Percentiles rank a stretch among this genome's conserved stretches.
Evolutionary conservation across 2,113 vertebrate genomes (phyloP).

Genomic region (Hymenochirus boettgeri): DNA sequence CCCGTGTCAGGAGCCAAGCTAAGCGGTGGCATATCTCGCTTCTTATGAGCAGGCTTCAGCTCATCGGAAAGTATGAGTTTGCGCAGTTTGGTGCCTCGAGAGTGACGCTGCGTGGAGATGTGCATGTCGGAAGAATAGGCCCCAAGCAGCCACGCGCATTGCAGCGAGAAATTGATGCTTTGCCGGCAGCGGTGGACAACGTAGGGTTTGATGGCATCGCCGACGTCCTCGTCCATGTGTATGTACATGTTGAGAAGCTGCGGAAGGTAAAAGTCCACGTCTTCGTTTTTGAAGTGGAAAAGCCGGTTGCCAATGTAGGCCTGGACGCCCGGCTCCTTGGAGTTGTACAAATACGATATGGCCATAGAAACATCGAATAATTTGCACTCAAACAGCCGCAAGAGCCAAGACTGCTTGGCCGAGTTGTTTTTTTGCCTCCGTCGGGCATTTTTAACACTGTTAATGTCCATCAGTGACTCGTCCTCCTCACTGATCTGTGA

Average conservation of each 20-base stretch:
- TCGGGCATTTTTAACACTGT: slow-evolving; percentile 63
- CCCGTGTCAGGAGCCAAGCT: slow-evolving; percentile 58
- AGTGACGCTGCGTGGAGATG: slow-evolving; percentile 93
- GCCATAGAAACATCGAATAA: slow-evolving; percentile 97
- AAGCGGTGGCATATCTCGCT: slow-evolving; percentile 62
- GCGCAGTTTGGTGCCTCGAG: slow-evolving; percentile 85
- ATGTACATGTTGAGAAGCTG: slow-evolving; percentile 98
- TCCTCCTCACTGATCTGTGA: slow-evolving; percentile 63
- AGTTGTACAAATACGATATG: slow-evolving; percentile 93
- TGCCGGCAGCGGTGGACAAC: slow-evolving; percentile 94
- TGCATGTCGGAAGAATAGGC: slow-evolving; percentile 96
- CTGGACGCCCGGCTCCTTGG: slow-evolving; percentile 93
- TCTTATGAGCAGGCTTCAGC: slow-evolving; percentile 75
- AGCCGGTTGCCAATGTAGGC: slow-evolving; percentile 93
- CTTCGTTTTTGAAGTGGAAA: slow-evolving; percentile 85
- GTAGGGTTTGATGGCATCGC: slow-evolving; percentile 93
- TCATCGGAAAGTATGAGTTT: slow-evolving; percentile 90
- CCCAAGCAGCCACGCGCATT: slow-evolving; percentile 85
- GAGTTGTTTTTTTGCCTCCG: slow-evolving; percentile 79
- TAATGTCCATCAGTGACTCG: slow-evolving; percentile 40
- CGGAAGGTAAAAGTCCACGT: slow-evolving; percentile 90
- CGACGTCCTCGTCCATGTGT: slow-evolving; percentile 95
- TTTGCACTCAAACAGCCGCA: slow-evolving; percentile 92
- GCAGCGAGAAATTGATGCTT: slow-evolving; percentile 89
- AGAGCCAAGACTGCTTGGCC: slow-evolving; percentile 88